Percentiles rank a stretch among this genome's conserved stretches.
phyloP scores from a whole-genome alignment of 2,888 invertebrate species.

The Unio pictorum region DNA sequence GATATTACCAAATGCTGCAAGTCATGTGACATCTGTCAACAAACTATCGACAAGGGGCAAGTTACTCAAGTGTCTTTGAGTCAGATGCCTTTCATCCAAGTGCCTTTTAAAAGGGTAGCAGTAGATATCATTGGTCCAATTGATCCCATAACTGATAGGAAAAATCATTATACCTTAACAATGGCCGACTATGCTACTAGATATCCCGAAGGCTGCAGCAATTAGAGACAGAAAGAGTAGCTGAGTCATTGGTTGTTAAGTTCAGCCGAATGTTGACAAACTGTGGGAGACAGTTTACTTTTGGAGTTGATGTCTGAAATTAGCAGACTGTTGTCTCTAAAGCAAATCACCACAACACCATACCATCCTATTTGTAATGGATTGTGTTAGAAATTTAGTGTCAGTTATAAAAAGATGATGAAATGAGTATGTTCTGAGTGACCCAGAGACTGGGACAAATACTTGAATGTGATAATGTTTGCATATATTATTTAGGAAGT shows the following conservation, averaged over 20 bases:
- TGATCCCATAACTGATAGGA: slow-evolving; percentile 1
- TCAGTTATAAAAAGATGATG: slow-evolving; percentile 22
- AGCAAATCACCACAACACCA: too few relatives aligned
- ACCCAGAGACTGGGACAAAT: slow-evolving; percentile 1
- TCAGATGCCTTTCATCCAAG: slow-evolving; percentile 22
- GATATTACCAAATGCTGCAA: slow-evolving; percentile 7
- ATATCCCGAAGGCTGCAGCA: slow-evolving; percentile 35
- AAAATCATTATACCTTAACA: slow-evolving; percentile 5
- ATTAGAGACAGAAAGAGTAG: slow-evolving; percentile 26
- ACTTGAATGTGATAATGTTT: too few relatives aligned
- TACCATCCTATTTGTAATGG: slow-evolving; percentile 18
- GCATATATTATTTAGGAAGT: too few relatives aligned
- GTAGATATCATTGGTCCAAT: slow-evolving; percentile 23
- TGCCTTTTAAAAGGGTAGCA: slow-evolving; percentile 20
- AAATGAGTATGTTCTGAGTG: slow-evolving; percentile 11
- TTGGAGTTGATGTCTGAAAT: slow-evolving; percentile 18
- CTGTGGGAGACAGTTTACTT: slow-evolving; percentile 31
- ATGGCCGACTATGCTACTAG: slow-evolving; percentile 18
- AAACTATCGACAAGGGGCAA: too few relatives aligned
- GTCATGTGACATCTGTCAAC: too few relatives aligned
- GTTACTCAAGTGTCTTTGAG: background rate
- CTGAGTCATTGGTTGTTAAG: slow-evolving; percentile 29
- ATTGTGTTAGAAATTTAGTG: slow-evolving; percentile 24
- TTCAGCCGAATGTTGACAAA: slow-evolving; percentile 31
- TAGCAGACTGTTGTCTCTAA: too few relatives aligned